Conservation (phyloP, 2,888 invertebrate genomes). For the Busseola fusca region DNA sequence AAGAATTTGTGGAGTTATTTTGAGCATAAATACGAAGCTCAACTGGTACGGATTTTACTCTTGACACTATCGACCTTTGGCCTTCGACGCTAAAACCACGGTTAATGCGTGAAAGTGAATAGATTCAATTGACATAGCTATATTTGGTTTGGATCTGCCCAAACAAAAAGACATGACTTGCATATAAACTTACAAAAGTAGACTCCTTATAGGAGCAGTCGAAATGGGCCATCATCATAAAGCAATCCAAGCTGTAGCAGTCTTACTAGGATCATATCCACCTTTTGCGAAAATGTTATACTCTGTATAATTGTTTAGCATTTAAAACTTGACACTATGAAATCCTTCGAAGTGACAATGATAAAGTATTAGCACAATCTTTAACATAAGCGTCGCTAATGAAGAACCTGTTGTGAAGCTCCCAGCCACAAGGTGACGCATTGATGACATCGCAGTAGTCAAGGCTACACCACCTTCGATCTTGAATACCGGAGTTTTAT, state of each 20-base stretch:
- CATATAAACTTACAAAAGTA: background rate
- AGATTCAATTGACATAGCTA: conserved; percentile 7
- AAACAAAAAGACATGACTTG: background rate
- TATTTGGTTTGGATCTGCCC: background rate
- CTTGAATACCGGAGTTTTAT: conserved; percentile 32
- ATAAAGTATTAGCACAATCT: conserved; percentile 35
- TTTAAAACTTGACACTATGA: conserved; percentile 11
- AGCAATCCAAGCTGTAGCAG: background rate
- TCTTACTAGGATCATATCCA: background rate
- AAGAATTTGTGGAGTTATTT: conserved; percentile 4
- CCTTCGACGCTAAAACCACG: conserved; percentile 10
- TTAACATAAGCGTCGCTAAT: conserved; percentile 40
- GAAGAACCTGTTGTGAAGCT: conserved; percentile 29
- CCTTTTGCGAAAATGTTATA: background rate
- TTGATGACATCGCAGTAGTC: conserved; percentile 41
- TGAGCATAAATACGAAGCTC: background rate
- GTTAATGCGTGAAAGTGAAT: conserved; percentile 21
- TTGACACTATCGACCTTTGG: background rate
- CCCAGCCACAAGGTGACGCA: conserved; percentile 42
- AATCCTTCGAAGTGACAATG: conserved; percentile 21
- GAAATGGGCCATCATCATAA: background rate
- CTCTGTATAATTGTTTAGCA: background rate
- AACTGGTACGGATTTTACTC: background rate
- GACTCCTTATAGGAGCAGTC: background rate
- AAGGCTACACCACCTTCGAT: conserved; percentile 39